These are phyloP conservation scores for Phataginus tricuspis DNA, from an alignment of 2,797 vertebrate genomes.

Conservation along the genomic window DNA sequence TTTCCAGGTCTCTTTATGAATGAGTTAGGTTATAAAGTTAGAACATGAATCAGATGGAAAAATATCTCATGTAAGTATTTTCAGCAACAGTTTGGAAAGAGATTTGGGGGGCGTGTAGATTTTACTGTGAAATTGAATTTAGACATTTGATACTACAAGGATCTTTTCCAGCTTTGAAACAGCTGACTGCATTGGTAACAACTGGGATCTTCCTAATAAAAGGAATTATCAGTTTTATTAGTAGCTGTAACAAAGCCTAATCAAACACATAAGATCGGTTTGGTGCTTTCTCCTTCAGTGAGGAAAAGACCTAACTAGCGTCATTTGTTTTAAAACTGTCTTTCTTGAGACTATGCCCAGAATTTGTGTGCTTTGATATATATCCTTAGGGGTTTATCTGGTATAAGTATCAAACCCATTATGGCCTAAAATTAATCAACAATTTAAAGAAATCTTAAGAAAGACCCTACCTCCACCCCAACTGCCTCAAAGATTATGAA, in stretches of 20 bases:
- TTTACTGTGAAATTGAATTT: conserved; percentile 41
- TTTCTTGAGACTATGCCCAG: conserved; percentile 43
- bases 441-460: background rate
- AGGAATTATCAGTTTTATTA: background rate
- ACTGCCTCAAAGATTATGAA: conserved; percentile 31
- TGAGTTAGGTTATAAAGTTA: conserved; percentile 19
- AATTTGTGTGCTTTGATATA: conserved; percentile 10
- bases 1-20: conserved; percentile 49
- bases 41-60: conserved; percentile 45
- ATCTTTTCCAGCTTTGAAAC: conserved; percentile 52
- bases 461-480: conserved; percentile 13
- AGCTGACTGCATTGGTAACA: conserved; percentile 48
- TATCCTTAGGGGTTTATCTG: background rate
- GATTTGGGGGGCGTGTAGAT: conserved; percentile 43
- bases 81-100: conserved; percentile 22
- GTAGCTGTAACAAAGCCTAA: conserved; percentile 47
- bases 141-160: conserved; percentile 26
- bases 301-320: conserved; percentile 33
- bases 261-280: conserved; percentile 8
- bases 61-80: conserved; percentile 46
- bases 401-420: background rate
- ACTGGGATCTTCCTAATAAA: conserved; percentile 35
- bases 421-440: background rate
- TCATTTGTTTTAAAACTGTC: conserved; percentile 29
- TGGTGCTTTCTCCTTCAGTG: conserved; percentile 64